These are phyloP conservation scores for Serrognathus titanus DNA, from an alignment of 2,888 invertebrate species.

Conservation along the genomic window DNA sequence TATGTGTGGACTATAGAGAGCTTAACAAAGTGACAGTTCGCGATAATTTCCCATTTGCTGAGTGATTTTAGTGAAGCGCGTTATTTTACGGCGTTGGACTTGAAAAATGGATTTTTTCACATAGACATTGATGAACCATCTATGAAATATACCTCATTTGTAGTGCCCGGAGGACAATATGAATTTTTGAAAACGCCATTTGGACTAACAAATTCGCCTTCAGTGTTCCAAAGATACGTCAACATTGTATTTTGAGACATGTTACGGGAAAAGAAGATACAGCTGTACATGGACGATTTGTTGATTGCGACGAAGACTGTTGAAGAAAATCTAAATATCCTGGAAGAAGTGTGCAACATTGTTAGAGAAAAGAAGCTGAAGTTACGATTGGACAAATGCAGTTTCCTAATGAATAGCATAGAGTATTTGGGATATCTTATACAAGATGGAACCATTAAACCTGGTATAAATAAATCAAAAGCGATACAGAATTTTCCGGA, in stretches of 20 bases:
- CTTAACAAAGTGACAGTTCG: slow-evolving; percentile 19
- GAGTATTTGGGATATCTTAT: too few species aligned
- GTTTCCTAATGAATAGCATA: too few species aligned
- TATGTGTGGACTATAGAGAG: slow-evolving; percentile 22
- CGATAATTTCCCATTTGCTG: slow-evolving; percentile 21
- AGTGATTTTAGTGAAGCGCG: slow-evolving; percentile 7
- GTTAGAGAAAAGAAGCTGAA: too few species aligned
- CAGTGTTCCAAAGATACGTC: slow-evolving; percentile 4
- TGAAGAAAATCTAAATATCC: too few species aligned
- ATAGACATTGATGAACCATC: neutral
- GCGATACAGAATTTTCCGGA: too few species aligned
- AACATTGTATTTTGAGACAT: slow-evolving; percentile 1
- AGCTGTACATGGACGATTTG: too few species aligned
- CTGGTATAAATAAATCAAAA: too few species aligned
- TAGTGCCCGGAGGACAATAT: slow-evolving; percentile 23
- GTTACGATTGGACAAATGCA: too few species aligned
- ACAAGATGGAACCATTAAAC: too few species aligned
- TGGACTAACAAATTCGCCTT: slow-evolving; percentile 24
- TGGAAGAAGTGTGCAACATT: too few species aligned
- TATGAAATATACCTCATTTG: slow-evolving; percentile 11
- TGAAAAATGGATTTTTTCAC: slow-evolving; percentile 10
- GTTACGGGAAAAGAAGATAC: neutral
- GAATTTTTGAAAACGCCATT: slow-evolving; percentile 31
- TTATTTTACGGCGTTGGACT: slow-evolving; percentile 9
- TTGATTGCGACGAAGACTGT: too few species aligned